Evolutionary conservation across 2,113 vertebrate genomes (phyloP).

Genomic region (Penelope pileata): DNA sequence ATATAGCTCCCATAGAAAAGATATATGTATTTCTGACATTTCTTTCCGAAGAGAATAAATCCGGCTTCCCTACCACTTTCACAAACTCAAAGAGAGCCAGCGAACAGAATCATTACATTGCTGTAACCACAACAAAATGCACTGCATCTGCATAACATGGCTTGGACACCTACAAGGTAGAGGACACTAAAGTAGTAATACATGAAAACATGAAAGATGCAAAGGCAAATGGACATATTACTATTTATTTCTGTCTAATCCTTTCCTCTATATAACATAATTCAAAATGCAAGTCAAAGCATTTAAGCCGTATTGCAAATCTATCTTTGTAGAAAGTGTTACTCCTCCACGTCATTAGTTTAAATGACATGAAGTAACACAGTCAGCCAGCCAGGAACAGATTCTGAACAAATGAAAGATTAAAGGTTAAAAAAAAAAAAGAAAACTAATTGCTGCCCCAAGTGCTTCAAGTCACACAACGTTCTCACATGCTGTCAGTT

Average conservation of each 20-base stretch:
- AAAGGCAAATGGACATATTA: neutral
- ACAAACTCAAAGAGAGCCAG: neutral
- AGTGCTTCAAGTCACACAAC: constrained; percentile 1
- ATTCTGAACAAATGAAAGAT: neutral
- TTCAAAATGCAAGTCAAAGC: neutral
- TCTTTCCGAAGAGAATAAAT: neutral
- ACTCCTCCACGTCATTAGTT: neutral
- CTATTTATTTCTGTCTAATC: neutral
- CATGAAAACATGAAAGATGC: neutral
- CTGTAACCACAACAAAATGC: neutral
- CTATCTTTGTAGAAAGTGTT: neutral
- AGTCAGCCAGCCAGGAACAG: neutral
- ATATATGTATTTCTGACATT: neutral
- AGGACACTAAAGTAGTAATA: neutral
- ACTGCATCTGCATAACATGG: neutral
- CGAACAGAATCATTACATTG: neutral
- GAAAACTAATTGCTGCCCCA: neutral
- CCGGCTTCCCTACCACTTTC: neutral
- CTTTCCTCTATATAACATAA: neutral
- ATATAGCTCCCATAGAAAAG: neutral
- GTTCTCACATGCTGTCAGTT: constrained; percentile 24
- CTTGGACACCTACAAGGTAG: neutral
- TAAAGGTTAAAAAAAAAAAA: neutral
- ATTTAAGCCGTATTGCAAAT: neutral
- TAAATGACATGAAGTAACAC: neutral